Evolutionary conservation across 2,797 vertebrate species (phyloP).

Genomic region (Paratrypauchen microcephalus): DNA sequence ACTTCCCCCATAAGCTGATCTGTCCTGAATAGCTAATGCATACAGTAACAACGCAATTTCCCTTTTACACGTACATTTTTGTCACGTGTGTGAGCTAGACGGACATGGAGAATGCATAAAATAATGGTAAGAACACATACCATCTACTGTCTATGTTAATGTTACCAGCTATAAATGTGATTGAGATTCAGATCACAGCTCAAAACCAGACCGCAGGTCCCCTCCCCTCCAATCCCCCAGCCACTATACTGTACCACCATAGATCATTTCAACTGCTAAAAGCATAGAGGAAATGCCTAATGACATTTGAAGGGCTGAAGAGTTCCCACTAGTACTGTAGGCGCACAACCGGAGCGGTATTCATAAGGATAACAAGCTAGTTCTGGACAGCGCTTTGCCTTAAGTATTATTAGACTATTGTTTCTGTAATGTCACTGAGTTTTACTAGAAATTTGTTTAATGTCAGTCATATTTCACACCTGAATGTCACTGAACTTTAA

Average conservation of each 20-base stretch:
- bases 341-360: slow-evolving; percentile 17
- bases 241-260: slow-evolving; percentile 41
- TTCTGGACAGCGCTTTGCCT: slow-evolving; percentile 39
- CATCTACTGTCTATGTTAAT: slow-evolving; percentile 49
- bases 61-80: slow-evolving; percentile 17
- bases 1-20: slow-evolving; percentile 17
- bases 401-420: slow-evolving; percentile 29
- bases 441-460: slow-evolving; percentile 74
- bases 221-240: slow-evolving; percentile 38
- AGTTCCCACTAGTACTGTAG: slow-evolving; percentile 39
- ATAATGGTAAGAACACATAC: slow-evolving; percentile 23
- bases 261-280: slow-evolving; percentile 53
- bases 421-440: slow-evolving; percentile 73
- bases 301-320: slow-evolving; percentile 69
- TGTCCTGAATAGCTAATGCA: slow-evolving; percentile 38
- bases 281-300: slow-evolving; percentile 48
- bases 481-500: slow-evolving; percentile 80
- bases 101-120: slow-evolving; percentile 21
- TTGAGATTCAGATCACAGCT: slow-evolving; percentile 56
- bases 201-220: not conserved
- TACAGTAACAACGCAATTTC: slow-evolving; percentile 30
- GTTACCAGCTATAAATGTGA: slow-evolving; percentile 30
- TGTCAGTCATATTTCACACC: slow-evolving; percentile 70
- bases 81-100: slow-evolving; percentile 11
- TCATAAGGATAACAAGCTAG: slow-evolving; percentile 28